Conservation (phyloP, 2,888 invertebrate genomes). For the Icerya purchasi region DNA sequence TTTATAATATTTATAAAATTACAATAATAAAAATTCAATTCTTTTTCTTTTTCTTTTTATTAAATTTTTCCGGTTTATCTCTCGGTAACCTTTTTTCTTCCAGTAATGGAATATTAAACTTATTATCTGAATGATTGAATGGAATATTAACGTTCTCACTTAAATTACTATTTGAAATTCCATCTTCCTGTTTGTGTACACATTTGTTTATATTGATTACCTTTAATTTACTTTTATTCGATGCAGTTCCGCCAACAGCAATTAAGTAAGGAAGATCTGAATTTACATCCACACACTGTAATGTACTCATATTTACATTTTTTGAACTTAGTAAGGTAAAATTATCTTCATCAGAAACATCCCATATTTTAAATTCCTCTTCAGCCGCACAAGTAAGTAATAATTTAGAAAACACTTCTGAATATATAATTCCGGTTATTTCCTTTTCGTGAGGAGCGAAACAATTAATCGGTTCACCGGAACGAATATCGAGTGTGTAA, state of each 20-base stretch:
- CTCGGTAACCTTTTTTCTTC: neutral
- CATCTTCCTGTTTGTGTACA: neutral
- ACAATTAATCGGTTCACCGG: conserved; percentile 40
- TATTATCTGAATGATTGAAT: neutral
- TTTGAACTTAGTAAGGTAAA: conserved; percentile 29
- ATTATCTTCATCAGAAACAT: conserved; percentile 25
- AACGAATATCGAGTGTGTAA: conserved; percentile 32
- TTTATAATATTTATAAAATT: too few species aligned
- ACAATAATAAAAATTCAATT: too few species aligned
- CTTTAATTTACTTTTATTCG: conserved; percentile 3
- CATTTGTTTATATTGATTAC: neutral
- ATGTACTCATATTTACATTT: conserved; percentile 42
- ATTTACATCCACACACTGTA: conserved; percentile 49
- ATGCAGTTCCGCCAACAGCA: conserved; percentile 44
- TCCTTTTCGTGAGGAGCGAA: conserved; percentile 60
- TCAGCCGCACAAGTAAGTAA: conserved; percentile 61
- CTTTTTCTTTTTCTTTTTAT: too few species aligned
- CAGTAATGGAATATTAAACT: neutral
- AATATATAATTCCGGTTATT: conserved; percentile 52
- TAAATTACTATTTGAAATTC: neutral
- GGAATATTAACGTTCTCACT: neutral
- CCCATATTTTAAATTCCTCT: conserved; percentile 71
- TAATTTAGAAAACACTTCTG: conserved; percentile 46
- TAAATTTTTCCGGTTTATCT: neutral
- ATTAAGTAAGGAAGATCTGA: conserved; percentile 66